A percentile compares a stretch with the other conserved stretches of the same genome.
phyloP scores from a whole-genome alignment of 2,113 vertebrate genomes.

The Eolophus roseicapilla region DNA sequence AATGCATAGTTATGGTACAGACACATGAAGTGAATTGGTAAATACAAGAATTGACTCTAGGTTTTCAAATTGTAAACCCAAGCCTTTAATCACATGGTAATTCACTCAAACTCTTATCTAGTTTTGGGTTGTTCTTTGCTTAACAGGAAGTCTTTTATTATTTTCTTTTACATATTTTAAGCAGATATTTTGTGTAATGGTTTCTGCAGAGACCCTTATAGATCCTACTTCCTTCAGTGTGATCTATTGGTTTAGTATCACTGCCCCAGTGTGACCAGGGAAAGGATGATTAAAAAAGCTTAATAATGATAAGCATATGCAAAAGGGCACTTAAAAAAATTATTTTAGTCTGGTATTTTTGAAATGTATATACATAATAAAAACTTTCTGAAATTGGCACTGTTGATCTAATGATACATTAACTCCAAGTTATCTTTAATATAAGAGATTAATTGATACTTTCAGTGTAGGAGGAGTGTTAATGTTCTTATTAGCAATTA shows the following conservation, averaged over 20 bases:
- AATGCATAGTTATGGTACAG: neutral
- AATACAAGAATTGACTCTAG: neutral
- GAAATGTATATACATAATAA: neutral
- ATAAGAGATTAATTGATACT: neutral
- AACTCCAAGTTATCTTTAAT: neutral
- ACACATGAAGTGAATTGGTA: neutral
- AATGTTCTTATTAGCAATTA: constrained; percentile 23
- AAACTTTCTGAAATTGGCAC: neutral
- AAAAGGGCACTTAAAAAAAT: neutral
- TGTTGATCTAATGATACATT: neutral
- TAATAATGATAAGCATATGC: neutral
- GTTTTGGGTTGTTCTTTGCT: neutral
- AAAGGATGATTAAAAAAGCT: neutral
- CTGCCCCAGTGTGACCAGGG: neutral
- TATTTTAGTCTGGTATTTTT: neutral
- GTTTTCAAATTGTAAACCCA: neutral
- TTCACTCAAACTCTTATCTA: neutral
- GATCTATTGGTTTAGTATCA: neutral
- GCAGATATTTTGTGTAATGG: neutral
- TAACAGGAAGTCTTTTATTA: neutral
- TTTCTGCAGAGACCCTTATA: neutral
- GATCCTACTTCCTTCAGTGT: neutral
- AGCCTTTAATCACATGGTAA: neutral
- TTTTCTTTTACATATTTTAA: neutral
- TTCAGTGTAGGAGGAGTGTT: neutral